Base-by-base conservation (phyloP, 2,113 vertebrate genomes). In the Merops nubicus region DNA sequence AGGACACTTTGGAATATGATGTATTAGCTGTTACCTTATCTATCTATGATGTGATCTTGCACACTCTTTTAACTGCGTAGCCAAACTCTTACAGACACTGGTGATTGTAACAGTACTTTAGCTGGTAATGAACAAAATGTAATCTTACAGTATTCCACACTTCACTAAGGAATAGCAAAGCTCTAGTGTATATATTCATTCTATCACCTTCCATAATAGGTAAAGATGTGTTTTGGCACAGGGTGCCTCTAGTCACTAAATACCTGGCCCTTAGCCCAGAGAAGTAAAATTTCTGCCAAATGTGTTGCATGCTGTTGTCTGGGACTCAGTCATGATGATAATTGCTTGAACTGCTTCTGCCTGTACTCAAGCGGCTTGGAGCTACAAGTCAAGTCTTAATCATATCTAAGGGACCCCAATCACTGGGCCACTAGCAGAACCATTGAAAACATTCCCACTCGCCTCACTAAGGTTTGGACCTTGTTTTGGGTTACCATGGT, bases 181-280 rank as follows among this genome's bases (percentile, higher is more conserved):
- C 48, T 92, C 38, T 70, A 40, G 38, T 56, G 89, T 87, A 84
- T n/a, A 92, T 87, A 81, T 43, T 89, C 1, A 0, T 86, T 89
- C 64, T 81, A 43, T 72, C 91, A 84, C 80, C 77, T 92, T 76
- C 47, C 50, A n/a, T 82, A 75, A 78, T 48, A 95, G 62, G 74
- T 91, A 75, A 85, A 94, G 91, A 94, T 79, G 57, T 76, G 51
- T 95, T 96, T 92, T 97, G 94, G 93, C 84, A 91, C 56, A 70
- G 60, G 53, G 11, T 73, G 33, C 74, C 47, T 94, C 65, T 57
- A 75, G 69, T 82, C 69, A 50, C 47, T 92, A 79, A 93, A 89
- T 69, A 89, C 59, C 45, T 95, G 91, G 93, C 80, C n/a, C 28
- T 70, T 63, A 65, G 80, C 91, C 91, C 68, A 85, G 77, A 59